phyloP scores from a whole-genome alignment of 2,797 vertebrate species.

The Lagocephalus sceleratus region DNA sequence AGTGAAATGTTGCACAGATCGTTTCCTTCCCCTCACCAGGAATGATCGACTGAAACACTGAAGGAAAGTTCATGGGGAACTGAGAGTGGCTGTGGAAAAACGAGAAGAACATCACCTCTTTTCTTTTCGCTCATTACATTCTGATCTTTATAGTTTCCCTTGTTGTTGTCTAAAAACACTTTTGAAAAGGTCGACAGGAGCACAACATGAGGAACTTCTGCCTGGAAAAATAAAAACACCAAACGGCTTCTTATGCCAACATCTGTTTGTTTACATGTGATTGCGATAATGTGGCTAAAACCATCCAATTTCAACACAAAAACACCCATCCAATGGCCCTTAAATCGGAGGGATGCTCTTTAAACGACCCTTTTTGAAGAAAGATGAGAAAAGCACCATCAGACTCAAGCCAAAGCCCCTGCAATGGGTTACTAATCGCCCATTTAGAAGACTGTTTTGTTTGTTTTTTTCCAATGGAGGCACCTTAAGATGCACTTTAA shows the following conservation, averaged over 20 bases:
- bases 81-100: conserved; percentile 1
- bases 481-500: too few relatives aligned
- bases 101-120: not conserved
- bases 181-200: too few relatives aligned
- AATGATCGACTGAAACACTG: not conserved
- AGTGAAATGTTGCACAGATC: not conserved
- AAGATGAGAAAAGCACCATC: not conserved
- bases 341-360: conserved; percentile 38
- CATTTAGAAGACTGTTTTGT: not conserved
- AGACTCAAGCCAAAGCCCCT: not conserved
- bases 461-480: too few relatives aligned
- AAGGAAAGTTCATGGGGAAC: conserved; percentile 9
- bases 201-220: too few relatives aligned
- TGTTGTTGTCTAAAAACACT: not conserved
- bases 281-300: conserved; percentile 25
- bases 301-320: conserved; percentile 29
- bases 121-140: conserved; percentile 12
- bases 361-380: conserved; percentile 22
- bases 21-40: not conserved
- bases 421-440: not conserved
- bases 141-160: not conserved
- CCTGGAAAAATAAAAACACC: not conserved
- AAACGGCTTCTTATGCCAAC: not conserved
- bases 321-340: conserved; percentile 25
- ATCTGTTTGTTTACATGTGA: not conserved